Base-by-base conservation (phyloP, 2,797 vertebrate genomes). In the Hybognathus amarus region DNA sequence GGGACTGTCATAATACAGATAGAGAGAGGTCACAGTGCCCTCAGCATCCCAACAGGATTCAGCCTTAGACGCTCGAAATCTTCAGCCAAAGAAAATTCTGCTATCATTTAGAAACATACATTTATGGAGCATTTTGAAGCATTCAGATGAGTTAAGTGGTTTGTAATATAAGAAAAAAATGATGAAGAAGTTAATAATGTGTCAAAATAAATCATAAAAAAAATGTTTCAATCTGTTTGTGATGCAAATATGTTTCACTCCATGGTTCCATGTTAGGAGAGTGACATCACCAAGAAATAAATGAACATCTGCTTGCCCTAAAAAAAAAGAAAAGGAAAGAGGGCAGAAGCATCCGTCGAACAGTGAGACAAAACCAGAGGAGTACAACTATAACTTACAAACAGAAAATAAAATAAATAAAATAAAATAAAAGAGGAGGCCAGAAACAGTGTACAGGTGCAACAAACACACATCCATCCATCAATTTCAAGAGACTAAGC, bases 11-110 rank as follows among this genome's bases (percentile, higher is more conserved):
- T 6, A 66, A 40, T 50, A 54, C 59, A 33, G 68, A 52, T 33
- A 63, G 79, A 81, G 33, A 63, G 69, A 63, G 56, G 79, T 74
- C 79, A 73, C 42, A n/a, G 20, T 52, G 56, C 42, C 56, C 79
- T 47, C 59, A 38, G 68, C n/a, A 42, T 80, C n/a, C 64, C 15
- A 18, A 40, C 33, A 54, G 38, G 22, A 50, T 40, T 71, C 79
- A 75, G 18, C 36, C 69, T 47, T 2, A 61, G 50, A 61, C 6
- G 33, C 18, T 30, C 15, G 18, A 50, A 71, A 42, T 17, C 8
- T 45, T 77, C 24, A 20, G 15, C 18, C 22, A 61, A 17, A 56
- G 47, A 54, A 74, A 10, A 74, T 7, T 42, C 38, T 2, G 30
- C 40, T 22, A 15, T 20, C 20, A 40, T 30, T 11, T n/a, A 11